phyloP scores from a whole-genome alignment of 2,113 vertebrate species.

The Limanda limanda region DNA sequence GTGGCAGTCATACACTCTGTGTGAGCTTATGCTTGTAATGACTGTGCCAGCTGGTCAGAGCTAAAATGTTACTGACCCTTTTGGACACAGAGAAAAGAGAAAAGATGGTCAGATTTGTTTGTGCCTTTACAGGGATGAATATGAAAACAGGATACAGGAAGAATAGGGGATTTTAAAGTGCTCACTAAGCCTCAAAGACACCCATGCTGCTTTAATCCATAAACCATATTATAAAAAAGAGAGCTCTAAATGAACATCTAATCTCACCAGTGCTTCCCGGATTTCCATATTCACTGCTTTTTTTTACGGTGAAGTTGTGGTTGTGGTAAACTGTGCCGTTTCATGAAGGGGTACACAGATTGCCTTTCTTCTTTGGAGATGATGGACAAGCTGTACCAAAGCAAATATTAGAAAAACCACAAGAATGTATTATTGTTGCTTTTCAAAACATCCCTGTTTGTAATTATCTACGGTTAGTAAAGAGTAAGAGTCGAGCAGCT shows the following conservation, averaged over 20 bases:
- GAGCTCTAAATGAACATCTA: slow-evolving; percentile 69
- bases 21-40: slow-evolving; percentile 61
- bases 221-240: slow-evolving; percentile 60
- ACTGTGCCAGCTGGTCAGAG: slow-evolving; percentile 56
- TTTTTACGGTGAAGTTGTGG: background rate
- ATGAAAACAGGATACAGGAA: slow-evolving; percentile 53
- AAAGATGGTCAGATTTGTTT: slow-evolving; percentile 64
- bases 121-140: slow-evolving; percentile 56
- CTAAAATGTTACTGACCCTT: slow-evolving; percentile 59
- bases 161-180: slow-evolving; percentile 68
- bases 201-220: slow-evolving; percentile 68
- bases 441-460: background rate
- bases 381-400: background rate
- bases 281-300: slow-evolving; percentile 11
- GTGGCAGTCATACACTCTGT: slow-evolving; percentile 38
- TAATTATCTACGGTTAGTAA: background rate
- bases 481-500: background rate
- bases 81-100: slow-evolving; percentile 41
- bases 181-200: slow-evolving; percentile 71
- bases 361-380: background rate
- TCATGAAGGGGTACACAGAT: background rate
- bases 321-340: background rate
- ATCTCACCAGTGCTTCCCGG: slow-evolving; percentile 53
- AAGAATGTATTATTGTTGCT: background rate
- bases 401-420: background rate